A percentile compares a stretch with the other conserved stretches of the same genome.
These are phyloP conservation scores for Rhinolophus sinicus DNA, from an alignment of 2,113 vertebrate species.

Conservation along the genomic window DNA sequence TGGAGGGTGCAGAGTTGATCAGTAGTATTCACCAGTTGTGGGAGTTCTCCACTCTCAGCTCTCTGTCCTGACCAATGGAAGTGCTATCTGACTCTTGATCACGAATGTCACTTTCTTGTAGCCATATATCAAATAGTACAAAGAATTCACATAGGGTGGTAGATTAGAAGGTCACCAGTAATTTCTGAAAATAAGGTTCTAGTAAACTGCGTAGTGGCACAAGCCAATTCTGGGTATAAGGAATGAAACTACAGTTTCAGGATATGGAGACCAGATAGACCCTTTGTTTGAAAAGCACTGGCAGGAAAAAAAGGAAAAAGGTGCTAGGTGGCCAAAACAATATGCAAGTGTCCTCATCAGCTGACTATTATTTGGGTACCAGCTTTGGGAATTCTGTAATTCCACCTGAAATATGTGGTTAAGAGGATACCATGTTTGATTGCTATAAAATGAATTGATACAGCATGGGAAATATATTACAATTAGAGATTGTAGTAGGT, in stretches of 20 bases:
- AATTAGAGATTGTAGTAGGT: not conserved
- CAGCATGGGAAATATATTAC: not conserved
- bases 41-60: not conserved
- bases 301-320: not conserved
- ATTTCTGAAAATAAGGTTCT: not conserved
- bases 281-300: not conserved
- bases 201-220: not conserved
- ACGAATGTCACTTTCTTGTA: not conserved
- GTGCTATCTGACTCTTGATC: not conserved
- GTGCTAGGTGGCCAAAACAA: not conserved
- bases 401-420: not conserved
- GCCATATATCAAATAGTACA: not conserved
- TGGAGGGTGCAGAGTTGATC: not conserved
- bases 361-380: not conserved
- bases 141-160: not conserved
- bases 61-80: not conserved
- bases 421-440: not conserved
- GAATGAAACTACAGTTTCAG: not conserved
- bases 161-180: not conserved
- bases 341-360: not conserved
- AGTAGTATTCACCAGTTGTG: not conserved
- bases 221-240: not conserved
- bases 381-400: not conserved
- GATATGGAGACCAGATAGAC: not conserved
- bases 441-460: not conserved